Evolutionary conservation across 2,797 vertebrate species (phyloP).

Genomic region (Zalophus californianus): DNA sequence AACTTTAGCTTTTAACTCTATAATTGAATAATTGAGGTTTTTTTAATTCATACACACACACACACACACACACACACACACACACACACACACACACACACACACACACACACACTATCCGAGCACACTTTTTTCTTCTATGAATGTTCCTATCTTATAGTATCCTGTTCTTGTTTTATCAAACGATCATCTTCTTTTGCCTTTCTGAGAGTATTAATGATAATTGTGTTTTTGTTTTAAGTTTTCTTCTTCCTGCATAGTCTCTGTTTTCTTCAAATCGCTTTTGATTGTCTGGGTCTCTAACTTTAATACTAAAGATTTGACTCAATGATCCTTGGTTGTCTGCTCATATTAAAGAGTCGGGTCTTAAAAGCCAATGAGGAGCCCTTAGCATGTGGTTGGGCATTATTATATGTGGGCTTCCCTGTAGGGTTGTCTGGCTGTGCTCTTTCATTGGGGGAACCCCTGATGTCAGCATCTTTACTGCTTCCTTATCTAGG

Average conservation of each 20-base stretch:
- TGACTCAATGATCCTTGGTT: not conserved
- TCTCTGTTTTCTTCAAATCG: not conserved
- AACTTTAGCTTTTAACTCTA: constrained; percentile 31
- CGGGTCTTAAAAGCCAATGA: not conserved
- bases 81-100: no score
- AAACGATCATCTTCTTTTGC: not conserved
- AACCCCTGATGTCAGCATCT: not conserved
- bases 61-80: not conserved
- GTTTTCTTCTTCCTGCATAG: not conserved
- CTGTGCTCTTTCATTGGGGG: not conserved
- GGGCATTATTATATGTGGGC: not conserved
- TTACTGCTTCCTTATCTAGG: not conserved
- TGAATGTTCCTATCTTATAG: not conserved
- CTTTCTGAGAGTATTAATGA: not conserved
- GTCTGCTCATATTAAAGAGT: not conserved
- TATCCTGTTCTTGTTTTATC: constrained; percentile 1
- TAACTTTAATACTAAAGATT: not conserved
- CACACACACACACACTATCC: not conserved
- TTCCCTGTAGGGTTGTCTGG: not conserved
- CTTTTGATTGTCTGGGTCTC: not conserved
- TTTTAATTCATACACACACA: not conserved
- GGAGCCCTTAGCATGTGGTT: not conserved
- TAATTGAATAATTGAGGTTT: not conserved
- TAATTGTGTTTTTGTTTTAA: not conserved
- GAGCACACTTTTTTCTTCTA: not conserved